Evolutionary conservation across 2,888 invertebrate genomes (phyloP).

Genomic region (Mythimna impura): DNA sequence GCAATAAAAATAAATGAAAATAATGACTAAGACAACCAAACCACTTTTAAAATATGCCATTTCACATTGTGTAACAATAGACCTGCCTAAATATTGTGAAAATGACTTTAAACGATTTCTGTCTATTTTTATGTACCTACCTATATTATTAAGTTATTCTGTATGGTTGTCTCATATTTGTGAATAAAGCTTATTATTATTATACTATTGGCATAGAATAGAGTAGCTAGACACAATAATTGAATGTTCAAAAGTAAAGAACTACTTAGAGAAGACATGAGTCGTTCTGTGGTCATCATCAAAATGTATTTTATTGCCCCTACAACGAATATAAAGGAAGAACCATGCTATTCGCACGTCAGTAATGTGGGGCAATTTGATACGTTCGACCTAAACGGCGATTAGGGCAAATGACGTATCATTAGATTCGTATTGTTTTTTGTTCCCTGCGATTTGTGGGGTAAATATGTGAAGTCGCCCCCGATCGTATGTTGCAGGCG

Average conservation of each 20-base stretch:
- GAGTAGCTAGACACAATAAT: not conserved
- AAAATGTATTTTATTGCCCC: not conserved
- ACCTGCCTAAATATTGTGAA: too few species aligned
- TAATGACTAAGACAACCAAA: too few species aligned
- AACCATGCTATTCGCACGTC: slow-evolving; percentile 32
- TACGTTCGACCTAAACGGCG: slow-evolving; percentile 46
- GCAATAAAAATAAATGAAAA: not conserved
- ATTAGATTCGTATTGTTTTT: slow-evolving; percentile 57
- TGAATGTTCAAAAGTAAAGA: not conserved
- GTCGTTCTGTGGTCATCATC: not conserved
- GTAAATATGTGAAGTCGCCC: not conserved
- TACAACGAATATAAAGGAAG: slow-evolving; percentile 15
- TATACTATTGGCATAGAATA: not conserved
- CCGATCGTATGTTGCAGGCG: slow-evolving; percentile 6
- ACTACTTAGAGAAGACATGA: not conserved
- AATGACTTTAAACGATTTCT: too few species aligned
- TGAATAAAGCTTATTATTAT: too few species aligned
- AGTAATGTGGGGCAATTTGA: slow-evolving; percentile 32
- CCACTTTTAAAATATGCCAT: too few species aligned
- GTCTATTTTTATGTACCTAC: too few species aligned
- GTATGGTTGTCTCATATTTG: too few species aligned
- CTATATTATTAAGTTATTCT: too few species aligned
- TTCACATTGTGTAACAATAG: too few species aligned
- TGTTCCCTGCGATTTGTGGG: slow-evolving; percentile 26
- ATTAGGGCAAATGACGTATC: slow-evolving; percentile 47